These are phyloP conservation scores for Hyles vespertilio DNA, from an alignment of 1,140 invertebrate genomes.

Conservation along the genomic window DNA sequence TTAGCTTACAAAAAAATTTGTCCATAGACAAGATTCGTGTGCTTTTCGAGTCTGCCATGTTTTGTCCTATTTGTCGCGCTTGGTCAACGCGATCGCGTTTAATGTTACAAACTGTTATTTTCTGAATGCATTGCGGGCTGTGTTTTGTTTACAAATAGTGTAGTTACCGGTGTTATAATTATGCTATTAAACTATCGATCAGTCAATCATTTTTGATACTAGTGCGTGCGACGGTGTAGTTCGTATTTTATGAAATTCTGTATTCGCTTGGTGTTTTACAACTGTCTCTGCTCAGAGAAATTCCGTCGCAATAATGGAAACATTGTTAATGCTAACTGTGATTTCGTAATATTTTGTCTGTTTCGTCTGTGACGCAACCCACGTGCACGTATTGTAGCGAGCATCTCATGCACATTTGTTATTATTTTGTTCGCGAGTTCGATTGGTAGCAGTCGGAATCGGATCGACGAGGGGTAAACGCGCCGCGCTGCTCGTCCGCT, in stretches of 20 bases:
- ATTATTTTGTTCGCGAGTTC: slow-evolving; percentile 78
- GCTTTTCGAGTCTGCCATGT: slow-evolving; percentile 74
- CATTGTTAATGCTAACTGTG: slow-evolving; percentile 29
- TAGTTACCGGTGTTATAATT: slow-evolving; percentile 57
- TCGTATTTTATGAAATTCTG: slow-evolving; percentile 65
- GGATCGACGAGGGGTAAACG: slow-evolving; percentile 59
- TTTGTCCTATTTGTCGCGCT: slow-evolving; percentile 76
- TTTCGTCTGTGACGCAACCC: slow-evolving; percentile 61
- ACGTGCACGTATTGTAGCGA: slow-evolving; percentile 72
- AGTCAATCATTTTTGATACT: slow-evolving; percentile 52
- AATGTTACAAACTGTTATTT: slow-evolving; percentile 63
- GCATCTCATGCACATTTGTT: slow-evolving; percentile 78
- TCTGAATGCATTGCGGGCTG: slow-evolving; percentile 67
- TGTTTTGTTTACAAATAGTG: slow-evolving; percentile 74
- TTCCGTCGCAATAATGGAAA: slow-evolving; percentile 43
- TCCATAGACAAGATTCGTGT: slow-evolving; percentile 67
- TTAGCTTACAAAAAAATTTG: slow-evolving; percentile 57
- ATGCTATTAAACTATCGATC: slow-evolving; percentile 45
- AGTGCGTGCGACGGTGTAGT: slow-evolving; percentile 60
- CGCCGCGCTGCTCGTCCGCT: slow-evolving; percentile 54
- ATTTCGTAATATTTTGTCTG: slow-evolving; percentile 35
- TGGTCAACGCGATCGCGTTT: slow-evolving; percentile 70
- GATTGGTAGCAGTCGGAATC: slow-evolving; percentile 64
- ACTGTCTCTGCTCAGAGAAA: slow-evolving; percentile 44
- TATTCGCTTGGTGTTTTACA: slow-evolving; percentile 56